These are phyloP conservation scores for Cyclopterus lumpus DNA, from an alignment of 2,797 vertebrate species.

Conservation along the genomic window DNA sequence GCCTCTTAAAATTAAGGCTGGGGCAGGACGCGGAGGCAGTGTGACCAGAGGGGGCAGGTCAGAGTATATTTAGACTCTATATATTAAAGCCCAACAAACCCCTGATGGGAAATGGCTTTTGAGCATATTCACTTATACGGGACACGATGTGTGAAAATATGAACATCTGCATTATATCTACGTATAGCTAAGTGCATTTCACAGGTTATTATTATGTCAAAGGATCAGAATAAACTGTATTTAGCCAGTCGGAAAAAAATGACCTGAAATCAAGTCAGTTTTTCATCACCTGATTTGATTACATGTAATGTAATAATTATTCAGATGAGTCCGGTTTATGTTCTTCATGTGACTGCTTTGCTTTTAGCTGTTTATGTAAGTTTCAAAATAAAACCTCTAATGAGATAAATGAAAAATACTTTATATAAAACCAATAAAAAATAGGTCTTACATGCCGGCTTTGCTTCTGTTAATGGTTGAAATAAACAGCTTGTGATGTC, in stretches of 20 bases:
- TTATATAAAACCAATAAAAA: not conserved
- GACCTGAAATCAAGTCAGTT: too few species aligned
- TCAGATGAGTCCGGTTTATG: not conserved
- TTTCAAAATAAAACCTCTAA: not conserved
- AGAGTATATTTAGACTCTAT: constrained; percentile 42
- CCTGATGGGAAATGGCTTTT: not conserved
- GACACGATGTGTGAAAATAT: not conserved
- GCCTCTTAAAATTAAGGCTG: constrained; percentile 58
- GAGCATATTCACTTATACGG: not conserved
- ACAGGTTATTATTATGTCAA: not conserved
- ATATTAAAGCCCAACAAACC: constrained; percentile 23
- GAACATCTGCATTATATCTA: not conserved
- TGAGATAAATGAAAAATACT: not conserved
- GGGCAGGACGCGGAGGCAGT: constrained; percentile 34
- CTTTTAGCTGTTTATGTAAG: too few species aligned
- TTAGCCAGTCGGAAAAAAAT: too few species aligned
- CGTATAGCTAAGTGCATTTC: not conserved
- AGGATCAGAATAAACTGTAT: not conserved
- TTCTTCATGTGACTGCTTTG: not conserved
- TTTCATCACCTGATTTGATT: constrained; percentile 1
- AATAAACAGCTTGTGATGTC: not conserved
- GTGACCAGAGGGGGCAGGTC: constrained; percentile 55
- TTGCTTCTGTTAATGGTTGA: not conserved
- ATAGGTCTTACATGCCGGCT: not conserved
- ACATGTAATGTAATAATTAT: not conserved